Evolutionary conservation across 1,140 invertebrate genomes (phyloP).

Genomic region (Caenorhabditis latens): DNA sequence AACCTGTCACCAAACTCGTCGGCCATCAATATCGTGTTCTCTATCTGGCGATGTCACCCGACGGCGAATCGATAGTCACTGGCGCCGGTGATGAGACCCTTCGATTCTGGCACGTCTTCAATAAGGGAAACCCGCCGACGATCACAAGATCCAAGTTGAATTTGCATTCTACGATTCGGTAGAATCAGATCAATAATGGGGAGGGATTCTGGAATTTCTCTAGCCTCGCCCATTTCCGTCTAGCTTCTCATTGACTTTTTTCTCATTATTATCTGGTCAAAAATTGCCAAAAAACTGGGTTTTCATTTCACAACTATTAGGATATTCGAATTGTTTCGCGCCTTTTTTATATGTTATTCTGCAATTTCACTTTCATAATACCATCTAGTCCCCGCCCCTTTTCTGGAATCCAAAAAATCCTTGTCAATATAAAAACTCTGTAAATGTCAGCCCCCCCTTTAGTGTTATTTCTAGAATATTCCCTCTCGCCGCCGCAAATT

Average conservation of each 20-base stretch:
- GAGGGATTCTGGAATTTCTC: not conserved
- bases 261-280: constrained; percentile 32
- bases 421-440: not conserved
- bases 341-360: not conserved
- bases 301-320: not conserved
- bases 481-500: too few relatives aligned
- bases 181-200: not conserved
- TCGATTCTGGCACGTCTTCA: constrained; percentile 98
- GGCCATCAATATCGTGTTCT: constrained; percentile 97
- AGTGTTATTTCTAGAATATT: not conserved
- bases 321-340: constrained; percentile 33
- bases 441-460: not conserved
- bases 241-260: too few relatives aligned
- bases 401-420: not conserved
- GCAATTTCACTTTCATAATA: not conserved
- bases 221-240: not conserved
- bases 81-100: constrained; percentile 98
- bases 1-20: constrained; percentile 96
- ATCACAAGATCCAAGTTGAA: constrained; percentile 66
- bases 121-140: constrained; percentile 64
- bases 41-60: constrained; percentile 96
- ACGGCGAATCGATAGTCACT: constrained; percentile 98
- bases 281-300: constrained; percentile 53
- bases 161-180: constrained; percentile 68
- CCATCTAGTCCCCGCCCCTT: not conserved